Conservation (phyloP, 2,797 vertebrate genomes). For the Phrynocephalus forsythii region DNA sequence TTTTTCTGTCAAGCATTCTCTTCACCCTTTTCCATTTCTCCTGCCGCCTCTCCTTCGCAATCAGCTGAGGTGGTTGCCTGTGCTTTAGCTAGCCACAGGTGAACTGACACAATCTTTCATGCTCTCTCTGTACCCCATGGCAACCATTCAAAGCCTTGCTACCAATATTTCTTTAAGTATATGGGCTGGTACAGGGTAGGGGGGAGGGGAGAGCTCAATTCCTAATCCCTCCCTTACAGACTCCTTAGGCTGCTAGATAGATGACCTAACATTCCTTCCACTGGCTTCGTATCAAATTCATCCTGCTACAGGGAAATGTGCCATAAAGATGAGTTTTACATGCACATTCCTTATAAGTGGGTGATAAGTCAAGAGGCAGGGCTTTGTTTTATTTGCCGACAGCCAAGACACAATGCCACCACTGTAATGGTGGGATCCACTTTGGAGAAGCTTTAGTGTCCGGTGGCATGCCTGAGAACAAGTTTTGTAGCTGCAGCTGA, state of each 20-base stretch:
- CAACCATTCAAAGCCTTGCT: conserved; percentile 32
- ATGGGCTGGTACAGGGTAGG: neutral
- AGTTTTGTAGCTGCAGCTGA: conserved; percentile 51
- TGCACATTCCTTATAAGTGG: conserved; percentile 31
- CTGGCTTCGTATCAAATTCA: conserved; percentile 41
- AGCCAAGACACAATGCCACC: conserved; percentile 32
- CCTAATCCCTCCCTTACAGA: neutral
- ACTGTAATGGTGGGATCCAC: conserved; percentile 32
- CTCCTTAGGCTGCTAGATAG: conserved; percentile 33
- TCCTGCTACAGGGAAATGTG: conserved; percentile 19
- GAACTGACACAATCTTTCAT: conserved; percentile 45
- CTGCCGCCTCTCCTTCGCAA: conserved; percentile 14
- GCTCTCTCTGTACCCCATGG: conserved; percentile 26
- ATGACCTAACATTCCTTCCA: conserved; percentile 38
- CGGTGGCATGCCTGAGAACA: conserved; percentile 54
- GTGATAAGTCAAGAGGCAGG: neutral
- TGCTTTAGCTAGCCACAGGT: conserved; percentile 30
- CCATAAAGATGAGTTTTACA: conserved; percentile 37
- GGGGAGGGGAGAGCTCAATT: neutral
- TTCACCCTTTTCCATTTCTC: conserved; percentile 40
- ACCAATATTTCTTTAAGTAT: conserved; percentile 50
- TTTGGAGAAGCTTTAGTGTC: conserved; percentile 29
- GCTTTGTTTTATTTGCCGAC: neutral
- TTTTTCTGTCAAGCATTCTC: neutral
- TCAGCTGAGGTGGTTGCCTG: neutral